Percentiles rank a stretch among this genome's conserved stretches.
These are phyloP conservation scores for Ericerus pela DNA, from an alignment of 1,140 invertebrate species.

Conservation along the genomic window DNA sequence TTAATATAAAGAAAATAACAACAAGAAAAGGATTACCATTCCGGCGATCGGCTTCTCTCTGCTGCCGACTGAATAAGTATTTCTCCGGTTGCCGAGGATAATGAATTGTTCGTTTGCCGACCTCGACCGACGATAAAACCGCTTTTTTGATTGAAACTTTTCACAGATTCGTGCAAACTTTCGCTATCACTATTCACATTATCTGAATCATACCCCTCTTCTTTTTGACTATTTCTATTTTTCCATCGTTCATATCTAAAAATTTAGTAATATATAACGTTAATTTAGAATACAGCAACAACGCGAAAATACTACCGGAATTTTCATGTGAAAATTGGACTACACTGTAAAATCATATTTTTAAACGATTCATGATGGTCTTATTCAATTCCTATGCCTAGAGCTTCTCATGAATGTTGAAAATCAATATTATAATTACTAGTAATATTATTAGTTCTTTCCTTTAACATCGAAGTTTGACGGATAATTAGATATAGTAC, in stretches of 20 bases:
- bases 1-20: too few species aligned
- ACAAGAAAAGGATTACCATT: constrained; percentile 4
- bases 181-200: constrained; percentile 12
- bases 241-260: constrained; percentile 2
- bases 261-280: not conserved
- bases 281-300: too few species aligned
- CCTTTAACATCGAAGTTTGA: too few species aligned
- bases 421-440: too few species aligned
- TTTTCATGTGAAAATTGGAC: too few species aligned
- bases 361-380: too few species aligned
- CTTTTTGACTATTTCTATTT: constrained; percentile 1
- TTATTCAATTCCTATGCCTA: too few species aligned
- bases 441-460: too few species aligned
- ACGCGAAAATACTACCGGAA: too few species aligned
- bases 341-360: too few species aligned
- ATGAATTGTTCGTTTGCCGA: constrained; percentile 71
- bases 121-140: constrained; percentile 30
- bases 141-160: not conserved
- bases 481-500: too few species aligned
- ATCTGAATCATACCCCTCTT: not conserved
- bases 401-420: too few species aligned
- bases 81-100: constrained; percentile 64
- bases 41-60: not conserved
- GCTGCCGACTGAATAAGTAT: constrained; percentile 50
- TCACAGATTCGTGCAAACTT: constrained; percentile 12